Evolutionary conservation across 2,888 invertebrate species (phyloP), one percentile per base, ranked within the genome.

Genomic region (Shargacucullia verbasci): DNA sequence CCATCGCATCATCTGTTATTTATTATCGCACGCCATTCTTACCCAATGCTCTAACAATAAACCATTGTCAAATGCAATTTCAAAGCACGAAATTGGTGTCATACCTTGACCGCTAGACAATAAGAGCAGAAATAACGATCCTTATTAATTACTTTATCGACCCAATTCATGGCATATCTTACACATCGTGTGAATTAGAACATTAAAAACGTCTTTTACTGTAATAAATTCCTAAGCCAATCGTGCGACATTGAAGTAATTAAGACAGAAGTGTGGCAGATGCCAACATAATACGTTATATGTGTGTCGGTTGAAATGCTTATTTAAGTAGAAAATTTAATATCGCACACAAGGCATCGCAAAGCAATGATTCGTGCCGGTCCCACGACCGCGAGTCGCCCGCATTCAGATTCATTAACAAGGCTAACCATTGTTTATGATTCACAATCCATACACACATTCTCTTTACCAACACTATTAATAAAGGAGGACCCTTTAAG

Each of bases 391-490:
- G 64, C 72, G 47, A 52, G 60, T 46, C 65, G 60, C 67, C 65
- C 87, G 88, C 83, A 80, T 81, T 82, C 79, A 73, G 81, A 78
- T 91, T 91, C 92, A 92, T 89, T 89, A 90, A 90, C 91, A 90
- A 92, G 92, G 91, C 84, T 82, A 82, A 78, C 84, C 83, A 87
- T 90, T 90, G 87, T 90, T 88, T 82, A 82, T 80, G 78, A 76
- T 76, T 76, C 77, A 73, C 77, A 79, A 84, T 83, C 77, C 79
- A 81, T 82, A 71, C 62, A 77, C 73, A 71, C 73, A 72, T 73
- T 78, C 76, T 71, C 67, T 63, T 70, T 65, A 76, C 68, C 69
- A 74, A 73, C 64, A 62, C 65, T 45, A 48, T 56, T 58, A 62
- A 29, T 29, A 66, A 70, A 50, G 37, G 67, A 61, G 61, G 69